Conservation (phyloP, 2,797 vertebrate genomes). For the Cygnus olor region DNA sequence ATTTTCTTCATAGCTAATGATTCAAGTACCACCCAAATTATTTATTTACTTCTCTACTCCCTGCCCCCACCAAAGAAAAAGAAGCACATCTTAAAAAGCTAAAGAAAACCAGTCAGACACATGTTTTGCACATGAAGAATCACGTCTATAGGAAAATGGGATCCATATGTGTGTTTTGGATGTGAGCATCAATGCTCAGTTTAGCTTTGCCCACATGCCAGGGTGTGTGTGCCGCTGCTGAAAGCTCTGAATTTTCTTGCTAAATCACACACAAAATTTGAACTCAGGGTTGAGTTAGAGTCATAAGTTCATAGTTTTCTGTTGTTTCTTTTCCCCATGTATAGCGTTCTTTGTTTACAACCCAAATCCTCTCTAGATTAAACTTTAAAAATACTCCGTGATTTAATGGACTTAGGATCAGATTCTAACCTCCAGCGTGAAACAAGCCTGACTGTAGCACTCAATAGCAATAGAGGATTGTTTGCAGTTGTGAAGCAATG, state of each 20-base stretch:
- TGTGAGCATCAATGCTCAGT: slow-evolving; percentile 26
- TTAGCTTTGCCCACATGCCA: slow-evolving; percentile 46
- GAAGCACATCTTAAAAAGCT: slow-evolving; percentile 47
- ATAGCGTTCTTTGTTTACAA: slow-evolving; percentile 79
- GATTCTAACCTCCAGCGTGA: slow-evolving; percentile 67
- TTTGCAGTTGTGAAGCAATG: slow-evolving; percentile 67
- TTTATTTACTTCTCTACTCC: slow-evolving; percentile 47
- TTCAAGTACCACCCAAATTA: neutral
- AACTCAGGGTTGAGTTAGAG: slow-evolving; percentile 68
- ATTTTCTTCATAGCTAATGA: neutral
- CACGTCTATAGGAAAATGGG: slow-evolving; percentile 50
- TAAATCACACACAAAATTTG: slow-evolving; percentile 74
- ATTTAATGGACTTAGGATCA: slow-evolving; percentile 76
- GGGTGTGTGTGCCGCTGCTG: neutral
- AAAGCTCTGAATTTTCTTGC: slow-evolving; percentile 59
- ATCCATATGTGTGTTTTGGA: slow-evolving; percentile 69
- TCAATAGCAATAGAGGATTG: slow-evolving; percentile 51
- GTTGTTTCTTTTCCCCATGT: slow-evolving; percentile 74
- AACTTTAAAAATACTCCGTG: slow-evolving; percentile 74
- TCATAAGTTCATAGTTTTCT: slow-evolving; percentile 77
- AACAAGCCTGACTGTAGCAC: slow-evolving; percentile 44
- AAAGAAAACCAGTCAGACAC: slow-evolving; percentile 54
- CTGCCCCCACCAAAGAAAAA: slow-evolving; percentile 48
- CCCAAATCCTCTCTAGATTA: slow-evolving; percentile 77
- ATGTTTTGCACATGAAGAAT: slow-evolving; percentile 73